Evolutionary conservation across 2,113 vertebrate species (phyloP).

Genomic region (Ariopsis seemanni): DNA sequence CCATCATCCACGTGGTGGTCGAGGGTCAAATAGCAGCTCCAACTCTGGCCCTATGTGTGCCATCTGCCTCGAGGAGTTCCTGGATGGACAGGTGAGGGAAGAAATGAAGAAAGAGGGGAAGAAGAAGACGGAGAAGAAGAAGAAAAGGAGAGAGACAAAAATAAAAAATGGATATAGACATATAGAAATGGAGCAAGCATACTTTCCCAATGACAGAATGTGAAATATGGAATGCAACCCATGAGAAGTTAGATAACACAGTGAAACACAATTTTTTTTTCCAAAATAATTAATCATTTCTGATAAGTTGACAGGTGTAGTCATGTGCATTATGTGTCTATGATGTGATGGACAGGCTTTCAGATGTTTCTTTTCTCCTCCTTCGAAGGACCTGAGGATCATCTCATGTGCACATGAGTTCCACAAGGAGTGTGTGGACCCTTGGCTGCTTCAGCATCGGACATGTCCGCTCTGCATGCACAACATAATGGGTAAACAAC

Average conservation of each 20-base stretch:
- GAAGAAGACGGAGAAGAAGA: background rate
- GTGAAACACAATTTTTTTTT: background rate
- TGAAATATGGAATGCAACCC: background rate
- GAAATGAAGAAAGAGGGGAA: background rate
- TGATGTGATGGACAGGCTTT: background rate
- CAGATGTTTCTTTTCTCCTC: background rate
- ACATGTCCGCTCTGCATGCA: conserved; percentile 98
- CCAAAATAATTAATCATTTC: background rate
- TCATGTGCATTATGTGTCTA: background rate
- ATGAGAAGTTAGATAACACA: background rate
- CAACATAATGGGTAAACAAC: conserved; percentile 91
- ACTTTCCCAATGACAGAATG: too few relatives aligned
- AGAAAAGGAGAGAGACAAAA: background rate
- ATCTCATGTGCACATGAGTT: conserved; percentile 96
- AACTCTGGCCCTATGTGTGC: conserved; percentile 88
- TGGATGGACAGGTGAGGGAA: conserved; percentile 87
- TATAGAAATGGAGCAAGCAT: background rate
- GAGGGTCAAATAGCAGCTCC: conserved; percentile 86
- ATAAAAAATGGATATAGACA: background rate
- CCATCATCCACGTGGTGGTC: conserved; percentile 65
- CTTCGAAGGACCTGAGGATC: conserved; percentile 86
- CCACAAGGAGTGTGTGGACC: conserved; percentile 92
- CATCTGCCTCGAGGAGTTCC: conserved; percentile 95
- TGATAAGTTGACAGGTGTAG: background rate
- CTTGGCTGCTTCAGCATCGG: conserved; percentile 91